Percentiles rank a stretch among this genome's conserved stretches.
These are phyloP conservation scores for Chaetops frenatus DNA, from an alignment of 2,113 vertebrate species.

Conservation along the genomic window DNA sequence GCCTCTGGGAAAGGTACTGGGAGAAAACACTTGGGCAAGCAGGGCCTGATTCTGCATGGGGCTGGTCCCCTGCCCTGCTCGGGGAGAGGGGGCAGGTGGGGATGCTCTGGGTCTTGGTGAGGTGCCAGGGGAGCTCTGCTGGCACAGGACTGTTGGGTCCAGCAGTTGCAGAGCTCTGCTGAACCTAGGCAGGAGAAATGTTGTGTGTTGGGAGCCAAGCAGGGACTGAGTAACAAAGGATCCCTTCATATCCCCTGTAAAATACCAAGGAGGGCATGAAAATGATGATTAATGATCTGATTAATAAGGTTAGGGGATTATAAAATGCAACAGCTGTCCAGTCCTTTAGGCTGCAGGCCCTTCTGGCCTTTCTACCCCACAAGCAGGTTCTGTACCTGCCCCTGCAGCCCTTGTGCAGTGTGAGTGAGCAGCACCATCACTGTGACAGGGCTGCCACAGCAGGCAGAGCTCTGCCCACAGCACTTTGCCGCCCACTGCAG, in stretches of 20 bases:
- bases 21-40: background rate
- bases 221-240: background rate
- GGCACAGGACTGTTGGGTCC: fast-evolving
- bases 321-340: background rate
- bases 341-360: background rate
- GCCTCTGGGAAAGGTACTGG: background rate
- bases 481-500: background rate
- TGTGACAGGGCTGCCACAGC: background rate
- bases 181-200: background rate
- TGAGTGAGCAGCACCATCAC: fast-evolving
- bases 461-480: background rate
- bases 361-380: background rate
- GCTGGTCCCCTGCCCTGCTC: background rate
- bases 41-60: background rate
- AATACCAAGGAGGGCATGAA: background rate
- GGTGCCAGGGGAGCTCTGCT: background rate
- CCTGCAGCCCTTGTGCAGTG: fast-evolving
- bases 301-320: background rate
- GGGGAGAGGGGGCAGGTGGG: background rate
- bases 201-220: background rate
- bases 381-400: background rate
- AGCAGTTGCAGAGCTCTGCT: background rate
- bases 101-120: background rate
- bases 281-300: background rate
- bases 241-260: background rate